These are phyloP conservation scores for Dryas iulia DNA, from an alignment of 1,140 invertebrate genomes.

Conservation along the genomic window DNA sequence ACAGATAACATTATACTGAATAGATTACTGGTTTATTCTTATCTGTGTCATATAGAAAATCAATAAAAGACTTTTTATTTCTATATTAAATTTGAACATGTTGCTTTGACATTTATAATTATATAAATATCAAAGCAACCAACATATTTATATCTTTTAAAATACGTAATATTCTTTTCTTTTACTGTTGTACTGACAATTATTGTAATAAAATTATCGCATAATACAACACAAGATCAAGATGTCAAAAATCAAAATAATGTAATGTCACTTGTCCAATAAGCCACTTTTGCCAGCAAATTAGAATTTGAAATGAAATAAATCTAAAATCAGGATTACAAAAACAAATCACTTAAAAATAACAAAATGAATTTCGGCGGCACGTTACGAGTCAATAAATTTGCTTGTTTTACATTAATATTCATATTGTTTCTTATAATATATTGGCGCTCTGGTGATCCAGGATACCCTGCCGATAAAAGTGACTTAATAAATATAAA, in stretches of 20 bases:
- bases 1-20: too few species aligned
- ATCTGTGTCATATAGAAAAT: too few species aligned
- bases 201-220: too few species aligned
- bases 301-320: conserved; percentile 8
- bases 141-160: too few species aligned
- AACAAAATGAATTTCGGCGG: conserved; percentile 85
- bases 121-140: too few species aligned
- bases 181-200: too few species aligned
- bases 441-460: conserved; percentile 54
- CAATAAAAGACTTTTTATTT: too few species aligned
- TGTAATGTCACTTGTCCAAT: not conserved
- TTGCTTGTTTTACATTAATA: conserved; percentile 80
- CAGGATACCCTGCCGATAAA: conserved; percentile 56
- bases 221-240: not conserved
- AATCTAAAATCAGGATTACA: conserved; percentile 8
- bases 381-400: conserved; percentile 83
- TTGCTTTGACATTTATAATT: too few species aligned
- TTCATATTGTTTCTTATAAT: conserved; percentile 81
- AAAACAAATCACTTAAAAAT: not conserved
- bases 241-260: not conserved
- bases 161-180: too few species aligned
- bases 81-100: too few species aligned
- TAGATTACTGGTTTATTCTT: too few species aligned
- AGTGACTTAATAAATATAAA: conserved; percentile 85
- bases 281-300: not conserved